phyloP scores from a whole-genome alignment of 2,888 invertebrate genomes.

The Coelinius sp. region DNA sequence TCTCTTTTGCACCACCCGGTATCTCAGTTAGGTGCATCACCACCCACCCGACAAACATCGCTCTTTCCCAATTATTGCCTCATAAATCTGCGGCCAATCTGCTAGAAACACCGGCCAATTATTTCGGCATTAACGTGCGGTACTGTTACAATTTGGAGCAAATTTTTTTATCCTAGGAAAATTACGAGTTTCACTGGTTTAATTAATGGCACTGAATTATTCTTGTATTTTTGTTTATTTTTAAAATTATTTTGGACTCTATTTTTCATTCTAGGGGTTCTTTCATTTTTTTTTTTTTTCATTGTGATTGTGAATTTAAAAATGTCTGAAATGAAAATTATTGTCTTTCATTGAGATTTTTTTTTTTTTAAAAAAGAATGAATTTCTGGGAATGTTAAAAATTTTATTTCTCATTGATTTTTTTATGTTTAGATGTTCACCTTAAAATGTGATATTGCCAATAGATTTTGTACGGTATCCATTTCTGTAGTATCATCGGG shows the following conservation, averaged over 20 bases:
- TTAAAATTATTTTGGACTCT: background rate
- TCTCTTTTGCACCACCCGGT: background rate
- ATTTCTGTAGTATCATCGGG: constrained; percentile 68
- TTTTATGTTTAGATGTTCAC: background rate
- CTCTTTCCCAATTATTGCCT: constrained; percentile 59
- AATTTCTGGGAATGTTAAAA: background rate
- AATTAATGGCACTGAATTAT: background rate
- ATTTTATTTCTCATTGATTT: background rate
- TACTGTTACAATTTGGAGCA: constrained; percentile 20
- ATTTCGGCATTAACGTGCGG: constrained; percentile 56
- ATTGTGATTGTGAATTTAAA: too few relatives aligned
- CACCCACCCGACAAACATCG: constrained; percentile 46
- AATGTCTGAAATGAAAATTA: too few relatives aligned
- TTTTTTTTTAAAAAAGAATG: too few relatives aligned
- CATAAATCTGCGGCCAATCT: constrained; percentile 52
- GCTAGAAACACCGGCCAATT: constrained; percentile 55
- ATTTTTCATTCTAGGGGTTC: background rate
- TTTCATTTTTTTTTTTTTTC: too few relatives aligned
- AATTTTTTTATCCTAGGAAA: background rate
- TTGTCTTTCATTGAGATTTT: too few relatives aligned
- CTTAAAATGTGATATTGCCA: background rate
- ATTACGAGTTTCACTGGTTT: background rate
- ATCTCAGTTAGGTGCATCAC: background rate
- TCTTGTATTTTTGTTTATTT: background rate
- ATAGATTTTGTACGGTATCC: constrained; percentile 46